Evolutionary conservation across 2,888 invertebrate species (phyloP), one percentile per base, ranked within the genome.

Genomic region (Drosophila neonasuta): DNA sequence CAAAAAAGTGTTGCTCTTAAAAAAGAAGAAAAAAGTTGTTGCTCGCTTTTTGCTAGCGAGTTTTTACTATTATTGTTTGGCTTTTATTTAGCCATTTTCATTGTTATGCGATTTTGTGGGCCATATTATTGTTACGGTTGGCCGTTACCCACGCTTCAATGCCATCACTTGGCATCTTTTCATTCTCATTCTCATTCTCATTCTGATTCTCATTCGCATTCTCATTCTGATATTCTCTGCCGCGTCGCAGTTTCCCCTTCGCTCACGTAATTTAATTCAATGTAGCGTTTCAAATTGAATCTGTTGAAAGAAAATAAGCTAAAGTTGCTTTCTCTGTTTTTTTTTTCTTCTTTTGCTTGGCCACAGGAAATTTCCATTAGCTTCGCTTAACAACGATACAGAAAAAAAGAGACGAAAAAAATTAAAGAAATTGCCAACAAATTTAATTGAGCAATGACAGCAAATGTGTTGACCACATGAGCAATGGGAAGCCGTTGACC

Each of bases 231-330:
- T 41, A 24, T 24, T 24, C 24, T 6, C 24, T 24, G 10, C 56
- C 44, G 42, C 48, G 51, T 8, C 13, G 24, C 39, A 32, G 20
- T 41, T 39, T 39, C 10, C 59, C 76, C 63, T 68, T 67, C 61
- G 56, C 70, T 68, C 80, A 77, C 69, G 77, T 77, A 77, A 81
- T 79, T 85, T 85, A 85, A 87, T 85, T 83, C 78, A 83, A 86
- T 83, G 83, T 85, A 71, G 77, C 85, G 85, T 81, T 81, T 74
- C 85, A 84, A 83, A 84, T 84, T 84, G 85, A 85, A 84, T 84
- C 82, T 78, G 73, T 75, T 83, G 75, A 83, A 80, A 79, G 59
- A 77, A 80, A 84, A 77, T 71, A 75, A 81, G 73, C 73, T 41
- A 36, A 46, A 56, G 17, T 64, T 63, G 15, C 24, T 42, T 29